Percentiles rank a stretch among this genome's conserved stretches.
phyloP scores from a whole-genome alignment of 1,140 invertebrate genomes.

The Pinna nobilis region DNA sequence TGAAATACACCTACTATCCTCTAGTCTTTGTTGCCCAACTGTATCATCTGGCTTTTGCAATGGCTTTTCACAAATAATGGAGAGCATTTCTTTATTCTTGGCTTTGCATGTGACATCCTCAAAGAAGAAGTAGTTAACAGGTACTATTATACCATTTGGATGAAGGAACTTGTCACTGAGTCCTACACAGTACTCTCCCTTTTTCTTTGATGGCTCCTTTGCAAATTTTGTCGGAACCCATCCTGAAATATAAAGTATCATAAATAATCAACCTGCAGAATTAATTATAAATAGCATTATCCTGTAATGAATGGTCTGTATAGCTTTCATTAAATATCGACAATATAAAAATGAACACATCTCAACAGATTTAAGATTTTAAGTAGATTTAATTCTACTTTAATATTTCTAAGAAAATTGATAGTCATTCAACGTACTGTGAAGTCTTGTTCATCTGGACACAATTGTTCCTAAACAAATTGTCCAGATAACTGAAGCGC shows the following conservation, averaged over 20 bases:
- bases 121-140: slow-evolving; percentile 29
- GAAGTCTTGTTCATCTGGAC: no score
- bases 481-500: no score
- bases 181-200: slow-evolving; percentile 32
- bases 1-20: slow-evolving; percentile 1
- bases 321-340: no score
- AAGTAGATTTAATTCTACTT: no score
- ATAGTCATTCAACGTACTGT: no score
- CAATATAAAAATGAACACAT: no score
- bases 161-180: slow-evolving; percentile 22
- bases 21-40: background rate
- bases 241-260: background rate
- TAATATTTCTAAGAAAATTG: no score
- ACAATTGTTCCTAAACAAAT: no score
- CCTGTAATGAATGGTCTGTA: no score
- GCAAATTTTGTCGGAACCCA: slow-evolving; percentile 18
- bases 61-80: slow-evolving; percentile 37
- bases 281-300: no score
- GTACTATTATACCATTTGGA: background rate
- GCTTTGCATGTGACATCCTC: slow-evolving; percentile 26
- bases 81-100: slow-evolving; percentile 5
- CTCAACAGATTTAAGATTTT: no score
- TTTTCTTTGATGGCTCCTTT: slow-evolving; percentile 24
- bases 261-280: background rate
- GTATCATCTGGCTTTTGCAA: background rate